Conservation (phyloP, 2,113 vertebrate genomes). For the Telmatochromis sp. region DNA sequence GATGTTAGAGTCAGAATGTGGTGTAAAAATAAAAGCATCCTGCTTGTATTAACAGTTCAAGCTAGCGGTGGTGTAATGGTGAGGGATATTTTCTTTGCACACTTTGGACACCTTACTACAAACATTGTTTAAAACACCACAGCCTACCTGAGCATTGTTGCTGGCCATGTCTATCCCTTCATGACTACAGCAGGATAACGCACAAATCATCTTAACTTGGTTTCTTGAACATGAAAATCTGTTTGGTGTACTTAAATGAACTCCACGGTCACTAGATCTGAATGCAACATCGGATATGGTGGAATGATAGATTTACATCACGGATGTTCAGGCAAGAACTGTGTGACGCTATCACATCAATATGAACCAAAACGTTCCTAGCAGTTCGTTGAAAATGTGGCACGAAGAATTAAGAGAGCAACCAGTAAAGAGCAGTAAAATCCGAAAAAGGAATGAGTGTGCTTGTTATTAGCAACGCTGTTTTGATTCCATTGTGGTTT, state of each 20-base stretch:
- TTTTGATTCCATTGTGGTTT: background rate
- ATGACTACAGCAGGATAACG: background rate
- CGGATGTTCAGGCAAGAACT: background rate
- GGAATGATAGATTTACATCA: background rate
- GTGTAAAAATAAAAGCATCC: background rate
- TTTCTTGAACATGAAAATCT: background rate
- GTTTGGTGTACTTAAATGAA: background rate
- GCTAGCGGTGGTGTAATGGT: background rate
- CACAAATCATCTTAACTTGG: background rate
- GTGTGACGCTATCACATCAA: rapidly evolving
- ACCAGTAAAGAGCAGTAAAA: background rate
- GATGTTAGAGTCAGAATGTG: background rate
- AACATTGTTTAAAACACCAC: background rate
- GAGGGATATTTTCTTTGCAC: background rate
- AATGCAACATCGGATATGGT: background rate
- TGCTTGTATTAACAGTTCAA: background rate
- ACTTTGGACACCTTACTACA: background rate
- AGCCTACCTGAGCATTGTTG: background rate
- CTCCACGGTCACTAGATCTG: background rate
- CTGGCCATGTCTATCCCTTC: background rate
- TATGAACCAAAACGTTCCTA: background rate
- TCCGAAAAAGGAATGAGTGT: background rate
- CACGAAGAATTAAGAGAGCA: background rate
- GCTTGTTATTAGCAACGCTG: background rate
- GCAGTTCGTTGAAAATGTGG: background rate